These are phyloP conservation scores for Peromyscus nudipes DNA, from an alignment of 2,797 vertebrate genomes.

Conservation along the genomic window DNA sequence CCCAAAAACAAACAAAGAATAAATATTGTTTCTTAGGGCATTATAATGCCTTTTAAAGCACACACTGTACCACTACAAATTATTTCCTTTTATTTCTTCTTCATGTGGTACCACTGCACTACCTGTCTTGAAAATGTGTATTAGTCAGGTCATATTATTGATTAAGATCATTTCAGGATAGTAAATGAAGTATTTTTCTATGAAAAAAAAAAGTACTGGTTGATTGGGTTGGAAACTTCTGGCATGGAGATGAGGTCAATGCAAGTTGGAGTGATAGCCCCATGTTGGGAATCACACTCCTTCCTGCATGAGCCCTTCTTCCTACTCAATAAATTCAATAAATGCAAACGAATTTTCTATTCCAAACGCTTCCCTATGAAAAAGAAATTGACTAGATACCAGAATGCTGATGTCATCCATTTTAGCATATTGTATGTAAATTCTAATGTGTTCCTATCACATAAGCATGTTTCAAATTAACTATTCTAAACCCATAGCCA, in stretches of 20 bases:
- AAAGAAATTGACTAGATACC: not conserved
- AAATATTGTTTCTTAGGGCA: not conserved
- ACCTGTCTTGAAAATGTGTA: not conserved
- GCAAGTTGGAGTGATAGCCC: not conserved
- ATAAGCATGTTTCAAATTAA: conserved; percentile 28
- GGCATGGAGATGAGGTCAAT: not conserved
- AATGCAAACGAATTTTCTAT: not conserved
- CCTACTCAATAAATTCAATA: not conserved
- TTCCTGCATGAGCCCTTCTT: not conserved
- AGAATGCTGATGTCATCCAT: not conserved
- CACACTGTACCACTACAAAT: not conserved
- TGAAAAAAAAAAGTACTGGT: not conserved
- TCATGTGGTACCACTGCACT: not conserved
- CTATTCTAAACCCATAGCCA: conserved; percentile 8
- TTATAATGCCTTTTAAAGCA: not conserved
- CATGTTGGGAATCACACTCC: not conserved
- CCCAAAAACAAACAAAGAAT: not conserved
- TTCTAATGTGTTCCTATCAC: not conserved
- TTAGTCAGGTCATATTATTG: not conserved
- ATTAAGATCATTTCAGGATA: not conserved
- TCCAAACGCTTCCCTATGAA: not conserved
- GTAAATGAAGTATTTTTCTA: not conserved
- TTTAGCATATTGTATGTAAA: not conserved
- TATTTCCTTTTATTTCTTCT: conserved; percentile 27
- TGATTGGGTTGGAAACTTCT: not conserved